Conservation (phyloP, 2,113 vertebrate species). For the Montifringilla adamsi region DNA sequence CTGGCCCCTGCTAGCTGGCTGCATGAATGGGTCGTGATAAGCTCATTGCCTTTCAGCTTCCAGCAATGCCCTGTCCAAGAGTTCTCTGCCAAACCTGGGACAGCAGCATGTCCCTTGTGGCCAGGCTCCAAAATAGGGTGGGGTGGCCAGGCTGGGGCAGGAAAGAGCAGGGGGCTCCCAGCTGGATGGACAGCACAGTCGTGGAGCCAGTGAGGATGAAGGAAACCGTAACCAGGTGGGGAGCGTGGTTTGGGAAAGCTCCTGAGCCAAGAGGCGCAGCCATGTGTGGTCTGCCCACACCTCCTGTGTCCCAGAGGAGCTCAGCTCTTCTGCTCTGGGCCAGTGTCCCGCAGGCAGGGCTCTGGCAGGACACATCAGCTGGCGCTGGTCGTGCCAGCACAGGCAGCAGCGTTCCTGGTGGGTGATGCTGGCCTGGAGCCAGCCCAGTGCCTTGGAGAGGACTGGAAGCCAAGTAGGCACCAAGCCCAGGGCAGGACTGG, state of each 20-base stretch:
- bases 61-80: not conserved
- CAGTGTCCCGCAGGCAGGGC: not conserved
- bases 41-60: not conserved
- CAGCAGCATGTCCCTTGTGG: not conserved
- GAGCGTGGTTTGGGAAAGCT: not conserved
- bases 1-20: not conserved
- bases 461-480: not conserved
- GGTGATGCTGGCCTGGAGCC: not conserved
- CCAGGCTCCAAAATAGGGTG: rapidly evolving
- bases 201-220: not conserved
- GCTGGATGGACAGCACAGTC: not conserved
- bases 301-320: not conserved
- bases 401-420: not conserved
- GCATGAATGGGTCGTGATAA: not conserved
- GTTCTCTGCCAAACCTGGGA: not conserved
- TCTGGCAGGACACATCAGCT: not conserved
- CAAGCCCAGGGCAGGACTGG: not conserved
- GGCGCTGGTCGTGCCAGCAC: rapidly evolving
- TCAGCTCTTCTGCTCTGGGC: not conserved
- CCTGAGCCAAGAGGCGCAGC: not conserved
- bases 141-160: not conserved
- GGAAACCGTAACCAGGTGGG: not conserved
- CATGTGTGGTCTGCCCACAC: not conserved
- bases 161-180: not conserved
- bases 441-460: not conserved